Evolutionary conservation across 2,113 vertebrate species (phyloP).

Genomic region (Dasyornis broadbenti): DNA sequence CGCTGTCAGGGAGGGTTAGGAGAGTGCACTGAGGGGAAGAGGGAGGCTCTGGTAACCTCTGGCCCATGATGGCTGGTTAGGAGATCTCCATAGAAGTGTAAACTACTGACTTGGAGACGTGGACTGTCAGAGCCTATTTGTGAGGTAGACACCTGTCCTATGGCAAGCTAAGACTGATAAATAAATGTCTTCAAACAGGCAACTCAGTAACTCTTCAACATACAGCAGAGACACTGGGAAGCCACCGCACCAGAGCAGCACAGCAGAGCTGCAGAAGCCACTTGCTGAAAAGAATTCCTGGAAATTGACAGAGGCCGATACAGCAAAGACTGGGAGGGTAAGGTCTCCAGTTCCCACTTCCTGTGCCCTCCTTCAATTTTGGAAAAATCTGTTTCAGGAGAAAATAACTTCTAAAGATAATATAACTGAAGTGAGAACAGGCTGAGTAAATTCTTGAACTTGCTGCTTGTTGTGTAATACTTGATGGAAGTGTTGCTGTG

Average conservation of each 20-base stretch:
- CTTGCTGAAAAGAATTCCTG: slow-evolving; percentile 67
- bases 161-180: neutral
- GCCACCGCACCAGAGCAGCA: slow-evolving; percentile 49
- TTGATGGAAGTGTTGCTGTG: neutral
- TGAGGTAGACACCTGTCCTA: neutral
- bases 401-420: neutral
- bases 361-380: neutral
- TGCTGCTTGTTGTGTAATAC: neutral
- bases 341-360: neutral
- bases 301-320: slow-evolving; percentile 87
- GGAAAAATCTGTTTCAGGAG: neutral
- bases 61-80: neutral
- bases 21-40: neutral
- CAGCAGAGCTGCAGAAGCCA: slow-evolving; percentile 50
- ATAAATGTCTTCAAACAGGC: slow-evolving; percentile 38
- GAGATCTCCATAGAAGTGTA: neutral
- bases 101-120: neutral
- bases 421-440: neutral
- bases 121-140: neutral
- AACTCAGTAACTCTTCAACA: slow-evolving; percentile 69
- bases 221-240: slow-evolving; percentile 54
- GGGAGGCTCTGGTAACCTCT: neutral
- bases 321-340: slow-evolving; percentile 89
- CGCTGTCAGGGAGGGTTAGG: neutral
- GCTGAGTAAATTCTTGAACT: neutral